A percentile compares a stretch with the other conserved stretches of the same genome.
These are phyloP conservation scores for Myiopsitta monachus DNA, from an alignment of 2,113 vertebrate genomes.

Conservation along the genomic window DNA sequence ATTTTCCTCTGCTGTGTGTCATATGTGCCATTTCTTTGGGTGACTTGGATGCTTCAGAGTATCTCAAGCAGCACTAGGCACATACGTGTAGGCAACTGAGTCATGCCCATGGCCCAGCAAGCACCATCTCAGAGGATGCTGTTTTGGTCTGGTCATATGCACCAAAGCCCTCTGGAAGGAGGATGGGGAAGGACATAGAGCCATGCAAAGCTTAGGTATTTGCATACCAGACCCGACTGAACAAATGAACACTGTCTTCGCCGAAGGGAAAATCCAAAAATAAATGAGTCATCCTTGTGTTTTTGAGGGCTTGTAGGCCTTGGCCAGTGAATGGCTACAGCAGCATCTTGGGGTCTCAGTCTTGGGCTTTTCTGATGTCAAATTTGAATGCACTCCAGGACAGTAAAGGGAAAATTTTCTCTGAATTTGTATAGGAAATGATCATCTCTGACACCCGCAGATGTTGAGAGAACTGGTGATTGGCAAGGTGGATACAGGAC, in stretches of 20 bases:
- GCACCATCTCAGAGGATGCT: not conserved
- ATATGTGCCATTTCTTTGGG: not conserved
- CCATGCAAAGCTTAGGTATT: too few relatives aligned
- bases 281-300: not conserved
- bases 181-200: not conserved
- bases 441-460: not conserved
- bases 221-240: not conserved
- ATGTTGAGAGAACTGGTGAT: not conserved
- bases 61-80: not conserved
- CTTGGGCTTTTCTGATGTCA: not conserved
- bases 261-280: not conserved
- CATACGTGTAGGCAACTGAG: accelerated
- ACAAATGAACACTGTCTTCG: not conserved
- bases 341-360: not conserved
- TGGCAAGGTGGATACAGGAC: not conserved
- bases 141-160: not conserved
- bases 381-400: not conserved
- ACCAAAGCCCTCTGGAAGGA: not conserved
- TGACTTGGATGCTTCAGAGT: not conserved
- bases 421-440: not conserved
- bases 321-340: not conserved
- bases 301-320: not conserved
- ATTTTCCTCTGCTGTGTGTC: not conserved
- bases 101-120: not conserved
- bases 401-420: not conserved